A percentile compares a stretch with the other conserved stretches of the same genome.
phyloP scores from a whole-genome alignment of 2,797 vertebrate species.

The Glossophaga mutica region DNA sequence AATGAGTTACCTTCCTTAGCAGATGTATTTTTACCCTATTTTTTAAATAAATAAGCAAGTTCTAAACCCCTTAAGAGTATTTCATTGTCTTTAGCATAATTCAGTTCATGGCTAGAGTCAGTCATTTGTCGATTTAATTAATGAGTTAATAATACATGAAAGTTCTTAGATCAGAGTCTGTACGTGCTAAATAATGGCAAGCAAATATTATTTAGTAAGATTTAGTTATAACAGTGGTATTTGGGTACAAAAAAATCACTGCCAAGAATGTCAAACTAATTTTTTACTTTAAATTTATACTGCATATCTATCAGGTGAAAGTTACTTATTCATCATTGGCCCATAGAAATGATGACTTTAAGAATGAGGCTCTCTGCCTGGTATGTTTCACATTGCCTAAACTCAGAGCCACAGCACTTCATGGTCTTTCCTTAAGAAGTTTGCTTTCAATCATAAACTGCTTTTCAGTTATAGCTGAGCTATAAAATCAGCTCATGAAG shows the following conservation, averaged over 20 bases:
- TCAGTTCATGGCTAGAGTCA: not conserved
- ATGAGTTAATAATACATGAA: not conserved
- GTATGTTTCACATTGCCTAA: not conserved
- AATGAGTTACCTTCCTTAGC: not conserved
- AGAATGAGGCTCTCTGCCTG: not conserved
- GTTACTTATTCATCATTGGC: not conserved
- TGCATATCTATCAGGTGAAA: not conserved
- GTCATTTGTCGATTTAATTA: not conserved
- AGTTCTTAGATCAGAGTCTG: not conserved
- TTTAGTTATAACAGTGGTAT: not conserved
- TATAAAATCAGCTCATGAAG: not conserved
- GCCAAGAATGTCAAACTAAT: not conserved
- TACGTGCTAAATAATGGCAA: not conserved
- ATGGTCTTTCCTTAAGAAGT: conserved; percentile 29
- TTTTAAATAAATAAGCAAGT: conserved; percentile 25
- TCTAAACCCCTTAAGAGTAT: not conserved
- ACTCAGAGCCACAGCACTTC: not conserved
- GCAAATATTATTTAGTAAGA: not conserved
- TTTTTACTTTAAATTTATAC: not conserved
- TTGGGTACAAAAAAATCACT: not conserved
- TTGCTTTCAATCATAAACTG: conserved; percentile 35
- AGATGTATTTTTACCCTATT: not conserved
- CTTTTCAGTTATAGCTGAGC: conserved; percentile 41
- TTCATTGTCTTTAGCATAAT: conserved; percentile 36
- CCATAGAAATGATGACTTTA: not conserved